Evolutionary conservation across 2,888 invertebrate genomes (phyloP).

Genomic region (Trachelus tabidus): DNA sequence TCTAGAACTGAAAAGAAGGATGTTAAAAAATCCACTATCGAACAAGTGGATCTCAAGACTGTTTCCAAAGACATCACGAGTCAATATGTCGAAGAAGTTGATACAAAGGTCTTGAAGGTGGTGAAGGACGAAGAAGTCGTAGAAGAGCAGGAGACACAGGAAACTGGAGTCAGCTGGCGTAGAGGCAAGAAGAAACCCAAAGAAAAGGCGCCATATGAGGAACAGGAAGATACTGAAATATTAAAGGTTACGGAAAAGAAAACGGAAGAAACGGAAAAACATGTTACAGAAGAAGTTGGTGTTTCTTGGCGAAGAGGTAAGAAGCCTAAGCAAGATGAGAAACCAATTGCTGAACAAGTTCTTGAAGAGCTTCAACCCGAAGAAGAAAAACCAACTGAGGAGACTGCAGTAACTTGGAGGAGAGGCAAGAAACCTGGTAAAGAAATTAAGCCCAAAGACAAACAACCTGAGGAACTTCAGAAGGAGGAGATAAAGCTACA

Average conservation of each 20-base stretch:
- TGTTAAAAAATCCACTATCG: conserved; percentile 25
- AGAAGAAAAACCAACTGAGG: conserved; percentile 36
- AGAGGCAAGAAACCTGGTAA: conserved; percentile 38
- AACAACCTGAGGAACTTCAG: conserved; percentile 20
- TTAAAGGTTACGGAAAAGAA: conserved; percentile 28
- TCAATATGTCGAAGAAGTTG: conserved; percentile 41
- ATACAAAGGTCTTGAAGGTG: conserved; percentile 36
- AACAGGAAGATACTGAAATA: conserved; percentile 43
- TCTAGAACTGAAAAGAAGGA: conserved; percentile 56
- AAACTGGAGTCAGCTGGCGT: conserved; percentile 38
- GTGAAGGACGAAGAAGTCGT: conserved; percentile 33
- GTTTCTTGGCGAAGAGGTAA: conserved; percentile 27
- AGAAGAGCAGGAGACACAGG: conserved; percentile 30
- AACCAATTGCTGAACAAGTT: conserved; percentile 23
- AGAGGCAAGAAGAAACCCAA: conserved; percentile 34
- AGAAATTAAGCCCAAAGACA: conserved; percentile 24
- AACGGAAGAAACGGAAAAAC: conserved; percentile 8
- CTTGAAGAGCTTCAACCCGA: conserved; percentile 30
- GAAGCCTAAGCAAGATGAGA: conserved; percentile 23
- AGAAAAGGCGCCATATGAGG: conserved; percentile 34
- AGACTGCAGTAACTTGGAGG: conserved; percentile 47
- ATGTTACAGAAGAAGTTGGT: conserved; percentile 29
- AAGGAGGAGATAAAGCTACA: conserved; percentile 21
- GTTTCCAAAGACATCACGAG: conserved; percentile 20
- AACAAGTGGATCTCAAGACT: conserved; percentile 19